Base-by-base conservation (phyloP, 2,113 vertebrate genomes). In the Candoia aspera region DNA sequence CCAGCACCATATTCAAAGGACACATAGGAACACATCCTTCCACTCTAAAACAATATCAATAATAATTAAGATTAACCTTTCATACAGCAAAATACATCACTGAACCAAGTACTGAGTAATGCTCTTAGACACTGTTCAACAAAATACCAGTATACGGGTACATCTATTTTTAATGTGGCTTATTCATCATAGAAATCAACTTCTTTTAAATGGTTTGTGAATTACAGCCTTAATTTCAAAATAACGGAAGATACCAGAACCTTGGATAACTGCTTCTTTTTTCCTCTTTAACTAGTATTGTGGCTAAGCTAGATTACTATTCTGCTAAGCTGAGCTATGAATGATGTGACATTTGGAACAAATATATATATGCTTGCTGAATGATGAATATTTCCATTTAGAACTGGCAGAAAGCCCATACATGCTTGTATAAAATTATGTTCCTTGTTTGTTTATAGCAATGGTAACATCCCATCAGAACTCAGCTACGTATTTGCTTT, bases 21-120 rank as follows among this genome's bases (percentile, higher is more conserved):
- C 99, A 99, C 8, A 95, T 95, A 53, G 99, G 98, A 57, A 99
- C 95, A 96, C 99, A 99, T 94, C 98, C 99, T 97, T 99, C 99
- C 92, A 99, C 98, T 96, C 99, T 99, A 96, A 79, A 97, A 95
- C 93, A 88, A 94, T 8, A 79, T 21, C 9, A 93, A 95, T 92
- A 95, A 92, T 13, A 92, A 19, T 90, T 49, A 90, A 1, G 53
- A 90, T 86, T 91, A 95, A 90, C 29, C 68, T 58, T 4, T 10
- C n/a, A 17, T 90, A 94, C 0, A 93, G 19, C n/a, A 54, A 26
- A 2, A 91, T 93, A 29, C 19, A 0, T 2, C 58, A 6, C 26
- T 59, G 62, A 79, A 91, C 90, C 24, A 0, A 0, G 49, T 90
- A 2, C 12, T 88, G 10, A 24, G 4, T 37, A 58, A 87, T 59